Evolutionary conservation across 1,140 invertebrate genomes (phyloP).

Genomic region (Oryzaephilus surinamensis): DNA sequence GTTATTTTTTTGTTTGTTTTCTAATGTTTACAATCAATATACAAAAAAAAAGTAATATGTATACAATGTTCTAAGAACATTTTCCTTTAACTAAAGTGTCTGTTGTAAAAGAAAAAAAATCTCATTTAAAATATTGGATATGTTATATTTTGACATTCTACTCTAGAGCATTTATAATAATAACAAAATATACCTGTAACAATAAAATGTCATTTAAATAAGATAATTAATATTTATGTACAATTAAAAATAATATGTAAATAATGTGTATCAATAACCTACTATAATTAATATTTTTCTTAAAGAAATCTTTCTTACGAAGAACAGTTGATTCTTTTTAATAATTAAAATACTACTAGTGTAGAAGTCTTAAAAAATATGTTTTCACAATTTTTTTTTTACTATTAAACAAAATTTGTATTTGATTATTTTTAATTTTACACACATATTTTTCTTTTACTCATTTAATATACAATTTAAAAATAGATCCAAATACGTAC

Average conservation of each 20-base stretch:
- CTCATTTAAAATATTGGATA: conserved; percentile 18
- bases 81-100: too few relatives aligned
- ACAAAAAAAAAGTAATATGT: too few relatives aligned
- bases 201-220: conserved; percentile 19
- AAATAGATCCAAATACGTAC: too few relatives aligned
- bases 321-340: conserved; percentile 15
- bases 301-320: conserved; percentile 12
- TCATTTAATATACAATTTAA: too few relatives aligned
- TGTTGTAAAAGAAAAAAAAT: too few relatives aligned
- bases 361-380: conserved; percentile 21
- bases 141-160: conserved; percentile 24
- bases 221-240: conserved; percentile 3
- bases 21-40: too few relatives aligned
- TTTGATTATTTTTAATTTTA: conserved; percentile 10
- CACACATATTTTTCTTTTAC: too few relatives aligned
- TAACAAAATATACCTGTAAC: conserved; percentile 14
- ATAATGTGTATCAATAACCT: conserved; percentile 2
- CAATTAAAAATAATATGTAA: conserved; percentile 6
- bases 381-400: too few relatives aligned
- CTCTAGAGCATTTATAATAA: conserved; percentile 22
- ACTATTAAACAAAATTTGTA: conserved; percentile 11
- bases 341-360: conserved; percentile 21
- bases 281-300: conserved; percentile 3
- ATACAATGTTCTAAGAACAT: too few relatives aligned
- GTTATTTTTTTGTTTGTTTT: too few relatives aligned